Conservation (phyloP, 2,888 invertebrate species). For the Smittia sp. region DNA sequence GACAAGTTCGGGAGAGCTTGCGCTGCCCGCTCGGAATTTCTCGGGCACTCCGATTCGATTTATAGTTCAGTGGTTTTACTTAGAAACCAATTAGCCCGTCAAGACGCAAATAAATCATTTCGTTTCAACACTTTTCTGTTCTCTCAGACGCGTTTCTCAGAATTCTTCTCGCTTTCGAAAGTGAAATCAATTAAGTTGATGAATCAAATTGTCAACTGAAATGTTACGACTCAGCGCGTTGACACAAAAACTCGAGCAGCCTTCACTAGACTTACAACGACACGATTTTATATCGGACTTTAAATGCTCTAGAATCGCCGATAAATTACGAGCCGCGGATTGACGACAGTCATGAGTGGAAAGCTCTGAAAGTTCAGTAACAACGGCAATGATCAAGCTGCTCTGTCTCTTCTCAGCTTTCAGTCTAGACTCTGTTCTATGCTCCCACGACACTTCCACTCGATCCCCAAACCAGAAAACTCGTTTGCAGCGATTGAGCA, state of each 20-base stretch:
- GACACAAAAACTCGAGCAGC: neutral
- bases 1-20: conserved; percentile 23
- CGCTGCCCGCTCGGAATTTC: neutral
- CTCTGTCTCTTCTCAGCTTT: no score
- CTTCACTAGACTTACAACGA: neutral
- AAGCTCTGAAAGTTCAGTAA: neutral
- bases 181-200: conserved; percentile 17
- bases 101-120: conserved; percentile 18
- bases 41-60: no score
- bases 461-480: no score
- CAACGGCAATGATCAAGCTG: no score
- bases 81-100: conserved; percentile 27
- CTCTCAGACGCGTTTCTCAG: neutral
- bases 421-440: no score
- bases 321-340: neutral
- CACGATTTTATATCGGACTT: neutral
- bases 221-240: neutral
- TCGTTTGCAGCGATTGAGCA: no score
- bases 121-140: neutral
- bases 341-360: neutral
- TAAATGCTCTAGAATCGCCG: neutral
- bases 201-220: neutral
- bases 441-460: no score
- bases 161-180: neutral
- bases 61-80: conserved; percentile 40